phyloP scores from a whole-genome alignment of 2,888 invertebrate genomes.

The Esperia sulphurella region DNA sequence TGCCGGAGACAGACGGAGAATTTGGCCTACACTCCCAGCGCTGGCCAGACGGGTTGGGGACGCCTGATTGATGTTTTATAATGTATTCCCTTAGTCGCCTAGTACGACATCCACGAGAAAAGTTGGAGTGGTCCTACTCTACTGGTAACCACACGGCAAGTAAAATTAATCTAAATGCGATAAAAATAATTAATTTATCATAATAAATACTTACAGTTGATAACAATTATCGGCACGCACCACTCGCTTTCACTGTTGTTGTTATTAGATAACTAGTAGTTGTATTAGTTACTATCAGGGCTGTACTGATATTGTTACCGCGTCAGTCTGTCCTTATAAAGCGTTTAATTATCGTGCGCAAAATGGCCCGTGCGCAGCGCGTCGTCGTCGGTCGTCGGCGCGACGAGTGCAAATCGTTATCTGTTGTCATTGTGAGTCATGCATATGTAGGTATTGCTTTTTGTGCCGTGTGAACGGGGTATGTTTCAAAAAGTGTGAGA shows the following conservation, averaged over 20 bases:
- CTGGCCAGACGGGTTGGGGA: no score
- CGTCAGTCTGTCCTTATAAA: not conserved
- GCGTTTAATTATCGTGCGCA: constrained; percentile 5
- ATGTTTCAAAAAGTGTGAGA: not conserved
- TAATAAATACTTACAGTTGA: not conserved
- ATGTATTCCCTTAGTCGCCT: no score
- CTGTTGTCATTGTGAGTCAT: no score
- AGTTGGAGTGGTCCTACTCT: no score
- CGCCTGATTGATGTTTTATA: no score
- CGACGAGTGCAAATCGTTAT: constrained; percentile 2
- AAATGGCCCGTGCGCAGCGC: constrained; percentile 2
- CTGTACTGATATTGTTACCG: not conserved
- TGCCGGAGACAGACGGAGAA: no score
- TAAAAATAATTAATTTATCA: not conserved
- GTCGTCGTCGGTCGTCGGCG: not conserved
- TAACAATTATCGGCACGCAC: not conserved
- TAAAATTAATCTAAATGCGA: not conserved
- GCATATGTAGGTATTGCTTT: not conserved
- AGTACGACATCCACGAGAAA: no score
- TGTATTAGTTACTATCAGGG: not conserved
- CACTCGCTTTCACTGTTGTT: not conserved
- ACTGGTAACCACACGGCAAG: no score
- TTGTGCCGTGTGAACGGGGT: constrained; percentile 6
- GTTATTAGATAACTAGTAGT: not conserved
- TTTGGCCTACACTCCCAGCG: no score